Base-by-base conservation (phyloP, 2,113 vertebrate species). In the Cebus imitator region DNA sequence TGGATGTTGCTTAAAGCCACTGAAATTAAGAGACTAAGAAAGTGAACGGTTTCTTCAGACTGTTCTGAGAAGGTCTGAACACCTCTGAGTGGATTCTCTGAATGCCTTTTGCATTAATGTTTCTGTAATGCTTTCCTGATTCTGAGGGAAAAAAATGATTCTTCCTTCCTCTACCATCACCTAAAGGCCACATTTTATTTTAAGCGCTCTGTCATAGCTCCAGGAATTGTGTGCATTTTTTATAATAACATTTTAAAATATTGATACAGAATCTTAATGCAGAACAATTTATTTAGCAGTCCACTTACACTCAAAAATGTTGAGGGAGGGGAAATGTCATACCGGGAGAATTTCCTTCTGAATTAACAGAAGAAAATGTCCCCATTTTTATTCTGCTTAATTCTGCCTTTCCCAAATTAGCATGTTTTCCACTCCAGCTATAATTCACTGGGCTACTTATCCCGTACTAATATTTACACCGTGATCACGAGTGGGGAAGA, bases 211-310 rank as follows among this genome's bases (percentile, higher is more conserved):
- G 98, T 90, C 96, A 90, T 90, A 98, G 98, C 97, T 98, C 96
- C 96, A 94, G 83, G 96, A 98, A 98, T 97, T 96, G 94, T 92
- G 90, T 97, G 94, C 97, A 96, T 97, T 98, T 98, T 98, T 98
- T 96, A 98, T 97, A 98, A 98, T 98, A 98, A 98, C 94, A 95
- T 98, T 98, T 98, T 94, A 97, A 98, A 98, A 98, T 96, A 98
- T 97, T 97, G 98, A 98, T 98, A 98, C 82, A 97, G 98, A 98
- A 98, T 98, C 97, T 97, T 93, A 97, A 93, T 94, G 95, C 88
- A 72, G 95, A 96, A 95, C 40, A 58, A 97, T 98, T 98, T 98
- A 97, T 92, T 96, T 98, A 94, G 97, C 94, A 95, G 98, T 97
- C 95, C 95, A 96, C 96, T 98, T 95, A 95, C 81, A 70, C 6